phyloP scores from a whole-genome alignment of 2,888 invertebrate species.

The Epsilonema sp. region DNA sequence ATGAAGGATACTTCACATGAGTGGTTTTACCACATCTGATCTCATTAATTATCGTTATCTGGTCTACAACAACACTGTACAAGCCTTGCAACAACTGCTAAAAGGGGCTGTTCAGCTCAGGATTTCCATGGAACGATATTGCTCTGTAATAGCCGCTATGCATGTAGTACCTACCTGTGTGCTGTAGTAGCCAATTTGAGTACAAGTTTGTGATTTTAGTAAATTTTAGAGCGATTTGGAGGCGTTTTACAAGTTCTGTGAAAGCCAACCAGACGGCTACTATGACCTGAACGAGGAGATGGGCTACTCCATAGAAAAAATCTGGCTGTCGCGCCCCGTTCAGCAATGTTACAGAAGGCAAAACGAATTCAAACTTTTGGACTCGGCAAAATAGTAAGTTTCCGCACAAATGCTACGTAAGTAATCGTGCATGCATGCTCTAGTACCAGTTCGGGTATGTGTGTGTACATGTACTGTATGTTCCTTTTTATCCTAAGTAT shows the following conservation, averaged over 20 bases:
- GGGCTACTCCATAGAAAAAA: slow-evolving; percentile 74
- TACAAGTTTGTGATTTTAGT: slow-evolving; percentile 74
- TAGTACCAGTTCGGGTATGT: too few species aligned
- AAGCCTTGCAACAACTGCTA: slow-evolving; percentile 17
- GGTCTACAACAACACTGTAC: slow-evolving; percentile 21
- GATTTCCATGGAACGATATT: slow-evolving; percentile 9
- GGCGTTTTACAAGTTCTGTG: slow-evolving; percentile 13
- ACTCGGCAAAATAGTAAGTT: slow-evolving; percentile 97
- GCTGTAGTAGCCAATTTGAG: too few species aligned
- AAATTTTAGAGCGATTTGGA: slow-evolving; percentile 36
- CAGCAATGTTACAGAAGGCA: slow-evolving; percentile 93
- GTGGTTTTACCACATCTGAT: slow-evolving; percentile 23
- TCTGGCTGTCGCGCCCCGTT: slow-evolving; percentile 85
- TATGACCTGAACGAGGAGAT: slow-evolving; percentile 94
- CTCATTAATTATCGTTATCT: slow-evolving; percentile 23
- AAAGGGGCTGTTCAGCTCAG: slow-evolving; percentile 14
- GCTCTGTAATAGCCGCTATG: too few species aligned
- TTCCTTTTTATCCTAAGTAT: too few species aligned
- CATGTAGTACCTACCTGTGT: too few species aligned
- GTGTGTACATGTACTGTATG: too few species aligned
- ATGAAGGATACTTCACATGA: slow-evolving; percentile 20
- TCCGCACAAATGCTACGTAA: too few species aligned
- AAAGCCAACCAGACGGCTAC: slow-evolving; percentile 38
- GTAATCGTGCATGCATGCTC: too few species aligned
- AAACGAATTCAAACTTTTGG: slow-evolving; percentile 95